Evolutionary conservation across 2,888 invertebrate genomes (phyloP), one percentile per base, ranked within the genome.

Genomic region (Dicycla oo): DNA sequence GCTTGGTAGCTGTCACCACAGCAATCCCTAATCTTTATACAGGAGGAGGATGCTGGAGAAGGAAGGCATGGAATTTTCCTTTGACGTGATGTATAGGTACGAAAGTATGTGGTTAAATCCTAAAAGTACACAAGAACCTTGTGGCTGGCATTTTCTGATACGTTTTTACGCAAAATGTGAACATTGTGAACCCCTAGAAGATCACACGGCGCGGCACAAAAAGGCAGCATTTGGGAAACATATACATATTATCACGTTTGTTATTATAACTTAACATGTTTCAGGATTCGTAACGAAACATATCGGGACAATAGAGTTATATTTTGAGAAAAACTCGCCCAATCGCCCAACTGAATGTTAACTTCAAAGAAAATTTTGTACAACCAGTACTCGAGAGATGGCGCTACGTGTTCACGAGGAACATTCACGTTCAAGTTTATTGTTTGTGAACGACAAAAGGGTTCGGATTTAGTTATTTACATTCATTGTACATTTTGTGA

Each of bases 401-500:
- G 73, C 66, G 67, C 53, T 69, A 45, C 56, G 34, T 63, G 62
- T 18, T 11, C 15, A 23, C 15, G 38, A 34, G 38, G 18, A 49
- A 63, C 58, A 54, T 60, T 67, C 40, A 38, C 40, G 26, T 63
- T 43, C 49, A 51, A 79, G 43, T 71, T 81, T 81, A 81, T 78
- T 72, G 72, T 72, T 61, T 40, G 54, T 53, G 68, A 63, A 68
- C 47, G 53, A 54, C 57, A 65, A 64, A 78, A 72, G 79, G 72
- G 60, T 82, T 64, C 49, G 68, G 75, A 62, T 79, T 75, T 73
- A 20, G 54, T 73, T 84, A 78, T 64, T 73, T 72, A 74, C 73
- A 70, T 84, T 77, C 58, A 82, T 69, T 79, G 62, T 71, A 78
- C 61, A 65, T 82, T 68, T 72, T 62, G 80, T 64, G 79, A 61